Base-by-base conservation (phyloP, 2,888 invertebrate genomes). In the Drosophila quinaria region DNA sequence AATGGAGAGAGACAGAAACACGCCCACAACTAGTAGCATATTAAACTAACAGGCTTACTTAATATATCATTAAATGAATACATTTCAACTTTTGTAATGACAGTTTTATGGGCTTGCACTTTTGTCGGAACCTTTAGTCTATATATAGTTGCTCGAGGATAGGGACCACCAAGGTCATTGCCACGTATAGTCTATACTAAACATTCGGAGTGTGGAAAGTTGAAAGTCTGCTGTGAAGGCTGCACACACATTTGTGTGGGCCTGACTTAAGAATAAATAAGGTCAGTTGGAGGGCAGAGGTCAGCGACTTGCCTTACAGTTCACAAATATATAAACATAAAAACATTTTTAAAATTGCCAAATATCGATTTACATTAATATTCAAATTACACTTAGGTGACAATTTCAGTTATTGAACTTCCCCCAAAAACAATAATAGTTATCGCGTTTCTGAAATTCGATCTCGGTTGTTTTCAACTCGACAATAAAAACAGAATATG, bases 91-190 rank as follows among this genome's bases (percentile, higher is more conserved):
- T 56, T 70, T 74, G 17, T 64, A 69, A 65, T 74, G 82, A 81
- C 87, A 87, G 62, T 55, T 83, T 78, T 82, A 71, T 81, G 78
- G 84, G 72, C 47, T 80, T 74, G 71, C 63, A 74, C 69, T 72
- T 74, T 31, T 33, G 55, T 10, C 42, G 31, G 22, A 31, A 42
- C 54, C 58, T 58, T 42, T 49, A 17, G 65, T 33, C 37, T 62
- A 31, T 17, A 60, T 62, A 25, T 15, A 60, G 49, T 62, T 54
- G 51, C 2, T 39, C 68, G 62, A 54, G 70, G 65, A 73, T 41
- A 44, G 33, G n/a, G 13, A 3, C 11, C 70, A 3, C 11, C 70
- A 75, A 74, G 76, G 75, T 70, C 75, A 52, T 10, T 19, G 22
- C 37, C 44, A 49, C 10, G 37, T 11, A 11, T 42, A 31, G n/a